Evolutionary conservation across 2,888 invertebrate genomes (phyloP), one percentile per base, ranked within the genome.

Genomic region (Pyrgus malvae): DNA sequence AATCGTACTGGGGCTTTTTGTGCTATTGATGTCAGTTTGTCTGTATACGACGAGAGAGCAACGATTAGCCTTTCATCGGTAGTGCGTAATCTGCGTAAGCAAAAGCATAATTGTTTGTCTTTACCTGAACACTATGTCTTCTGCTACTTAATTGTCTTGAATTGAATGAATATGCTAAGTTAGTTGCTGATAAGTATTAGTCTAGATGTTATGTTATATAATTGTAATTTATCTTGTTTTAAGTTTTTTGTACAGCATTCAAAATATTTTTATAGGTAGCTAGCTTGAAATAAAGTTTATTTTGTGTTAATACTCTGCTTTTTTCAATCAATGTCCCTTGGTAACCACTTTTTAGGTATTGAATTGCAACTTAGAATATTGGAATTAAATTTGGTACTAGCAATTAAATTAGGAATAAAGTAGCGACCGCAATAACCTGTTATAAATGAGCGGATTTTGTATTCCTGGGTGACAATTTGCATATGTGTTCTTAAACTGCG

Each of bases 1-100:
- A 46, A 46, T 55, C 40, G 55, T 23, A 27, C 38, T 29, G 45
- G 41, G 31, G 55, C 40, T 41, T 42, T 55, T 45, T 46, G 38
- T n/a, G 49, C 55, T 21, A 44, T 55, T 29, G 49, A 55, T 6
- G 29, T 55, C 41, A 27, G 55, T 40, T 44, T 55, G 35, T 17
- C 48, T 48, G 29, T 17, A 19, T 49, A 42, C 40, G 19, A 55
- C 41, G 44, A 55, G 27, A 55, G 40, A 29, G 41, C 29, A 44
- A 55, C 55, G 31, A 44, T 48, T 40, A 41, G 31, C 37, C 49
- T 55, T 44, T 35, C 33, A 11, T 49, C 44, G 12, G 55, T 55
- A 14, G 44, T 48, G 27, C 42, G 51, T 14, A 23, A 29, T 35
- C 29, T 46, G 16, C 46, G 46, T 23, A 46, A 29, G 23, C 46